Evolutionary conservation across 2,888 invertebrate species (phyloP).

Genomic region (Cerastis rubricosa): DNA sequence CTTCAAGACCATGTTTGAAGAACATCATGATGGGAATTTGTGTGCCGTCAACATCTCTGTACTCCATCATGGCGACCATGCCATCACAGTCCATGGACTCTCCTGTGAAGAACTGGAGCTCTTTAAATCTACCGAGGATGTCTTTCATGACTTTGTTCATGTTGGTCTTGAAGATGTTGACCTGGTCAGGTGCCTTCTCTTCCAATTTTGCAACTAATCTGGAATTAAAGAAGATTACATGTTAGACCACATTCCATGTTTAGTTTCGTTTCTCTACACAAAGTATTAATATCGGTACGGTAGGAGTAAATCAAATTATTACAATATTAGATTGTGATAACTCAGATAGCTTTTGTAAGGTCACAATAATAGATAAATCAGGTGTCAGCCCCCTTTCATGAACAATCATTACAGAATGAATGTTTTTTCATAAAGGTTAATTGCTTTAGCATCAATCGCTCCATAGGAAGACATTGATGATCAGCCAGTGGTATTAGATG

Average conservation of each 20-base stretch:
- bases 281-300: background rate
- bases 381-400: slow-evolving; percentile 86
- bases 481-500: slow-evolving; percentile 84
- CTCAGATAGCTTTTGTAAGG: background rate
- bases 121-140: slow-evolving; percentile 96
- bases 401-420: slow-evolving; percentile 86
- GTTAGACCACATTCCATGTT: slow-evolving; percentile 8
- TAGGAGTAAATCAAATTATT: background rate
- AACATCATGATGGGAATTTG: slow-evolving; percentile 97
- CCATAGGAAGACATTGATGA: slow-evolving; percentile 78
- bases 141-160: slow-evolving; percentile 98
- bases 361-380: background rate
- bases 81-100: slow-evolving; percentile 98
- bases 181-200: slow-evolving; percentile 95
- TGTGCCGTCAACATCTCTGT: slow-evolving; percentile 96
- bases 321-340: background rate
- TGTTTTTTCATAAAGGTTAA: slow-evolving; percentile 87
- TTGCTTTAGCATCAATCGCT: slow-evolving; percentile 86
- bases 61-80: slow-evolving; percentile 98
- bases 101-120: slow-evolving; percentile 97
- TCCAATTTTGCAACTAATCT: slow-evolving; percentile 95
- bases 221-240: slow-evolving; percentile 78
- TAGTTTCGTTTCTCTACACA: background rate
- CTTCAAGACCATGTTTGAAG: slow-evolving; percentile 98
- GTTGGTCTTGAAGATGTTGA: slow-evolving; percentile 97